Evolutionary conservation across 2,797 vertebrate species (phyloP).

Genomic region (Sarcophilus harrisii): DNA sequence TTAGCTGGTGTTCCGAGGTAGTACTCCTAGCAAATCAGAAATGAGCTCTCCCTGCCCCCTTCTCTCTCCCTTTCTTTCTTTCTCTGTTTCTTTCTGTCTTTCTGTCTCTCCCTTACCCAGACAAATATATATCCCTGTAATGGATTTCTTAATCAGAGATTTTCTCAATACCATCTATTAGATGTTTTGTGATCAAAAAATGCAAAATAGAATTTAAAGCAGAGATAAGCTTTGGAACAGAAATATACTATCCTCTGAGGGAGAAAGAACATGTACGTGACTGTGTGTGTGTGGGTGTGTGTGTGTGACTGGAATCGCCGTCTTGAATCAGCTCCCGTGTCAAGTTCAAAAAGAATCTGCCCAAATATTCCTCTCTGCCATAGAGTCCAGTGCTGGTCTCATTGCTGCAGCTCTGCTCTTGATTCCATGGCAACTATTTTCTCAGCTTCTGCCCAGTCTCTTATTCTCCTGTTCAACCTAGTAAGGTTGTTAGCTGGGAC

Average conservation of each 20-base stretch:
- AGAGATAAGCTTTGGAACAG: neutral
- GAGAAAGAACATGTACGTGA: neutral
- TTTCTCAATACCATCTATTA: neutral
- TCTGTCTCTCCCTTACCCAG: neutral
- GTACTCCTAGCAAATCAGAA: neutral
- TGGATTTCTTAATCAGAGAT: neutral
- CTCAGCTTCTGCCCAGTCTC: neutral
- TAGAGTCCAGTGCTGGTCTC: neutral
- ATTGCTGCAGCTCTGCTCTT: neutral
- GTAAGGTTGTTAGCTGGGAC: neutral
- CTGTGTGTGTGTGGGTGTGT: neutral
- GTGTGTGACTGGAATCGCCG: neutral
- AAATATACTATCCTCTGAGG: neutral
- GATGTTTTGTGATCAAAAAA: neutral
- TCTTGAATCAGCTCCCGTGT: neutral
- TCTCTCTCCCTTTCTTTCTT: neutral
- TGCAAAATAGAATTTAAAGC: neutral
- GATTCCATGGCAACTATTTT: slow-evolving; percentile 8
- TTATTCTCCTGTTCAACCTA: neutral
- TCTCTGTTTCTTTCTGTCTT: neutral
- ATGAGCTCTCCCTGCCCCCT: neutral
- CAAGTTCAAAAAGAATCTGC: neutral
- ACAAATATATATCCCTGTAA: neutral
- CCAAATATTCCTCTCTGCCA: neutral
- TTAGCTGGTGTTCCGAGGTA: neutral